Percentiles rank a stretch among this genome's conserved stretches.
Conservation (phyloP, 2,888 invertebrate species). For the Saturnia pavonia region DNA sequence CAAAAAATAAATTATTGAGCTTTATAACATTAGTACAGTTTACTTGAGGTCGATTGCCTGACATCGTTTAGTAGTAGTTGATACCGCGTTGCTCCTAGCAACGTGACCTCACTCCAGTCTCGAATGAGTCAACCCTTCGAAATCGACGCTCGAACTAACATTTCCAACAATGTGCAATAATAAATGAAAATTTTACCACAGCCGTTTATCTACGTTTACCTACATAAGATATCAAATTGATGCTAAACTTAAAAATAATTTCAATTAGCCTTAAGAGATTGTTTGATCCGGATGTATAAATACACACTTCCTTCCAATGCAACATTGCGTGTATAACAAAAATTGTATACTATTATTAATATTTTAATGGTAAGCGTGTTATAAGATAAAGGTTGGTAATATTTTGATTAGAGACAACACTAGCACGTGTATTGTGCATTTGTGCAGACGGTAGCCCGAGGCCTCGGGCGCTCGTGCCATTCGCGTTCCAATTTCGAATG, state of each 20-base stretch:
- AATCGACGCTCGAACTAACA: constrained; percentile 11
- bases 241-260: neutral
- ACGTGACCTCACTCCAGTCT: constrained; percentile 22
- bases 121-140: constrained; percentile 22
- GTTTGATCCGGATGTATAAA: constrained; percentile 35
- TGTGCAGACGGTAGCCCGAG: constrained; percentile 59
- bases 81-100: constrained; percentile 40
- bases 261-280: constrained; percentile 22
- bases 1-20: neutral
- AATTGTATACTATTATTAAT: constrained; percentile 31
- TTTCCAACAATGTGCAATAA: neutral
- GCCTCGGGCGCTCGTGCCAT: constrained; percentile 75
- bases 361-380: constrained; percentile 35
- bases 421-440: constrained; percentile 18
- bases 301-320: constrained; percentile 48
- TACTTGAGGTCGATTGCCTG: constrained; percentile 19
- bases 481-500: constrained; percentile 75
- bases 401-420: constrained; percentile 50
- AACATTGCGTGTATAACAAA: constrained; percentile 31
- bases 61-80: constrained; percentile 34
- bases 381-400: constrained; percentile 46
- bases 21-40: neutral
- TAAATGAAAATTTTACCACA: neutral
- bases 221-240: neutral
- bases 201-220: neutral